phyloP scores from a whole-genome alignment of 2,797 vertebrate genomes.

The Enteromius anoplus region DNA sequence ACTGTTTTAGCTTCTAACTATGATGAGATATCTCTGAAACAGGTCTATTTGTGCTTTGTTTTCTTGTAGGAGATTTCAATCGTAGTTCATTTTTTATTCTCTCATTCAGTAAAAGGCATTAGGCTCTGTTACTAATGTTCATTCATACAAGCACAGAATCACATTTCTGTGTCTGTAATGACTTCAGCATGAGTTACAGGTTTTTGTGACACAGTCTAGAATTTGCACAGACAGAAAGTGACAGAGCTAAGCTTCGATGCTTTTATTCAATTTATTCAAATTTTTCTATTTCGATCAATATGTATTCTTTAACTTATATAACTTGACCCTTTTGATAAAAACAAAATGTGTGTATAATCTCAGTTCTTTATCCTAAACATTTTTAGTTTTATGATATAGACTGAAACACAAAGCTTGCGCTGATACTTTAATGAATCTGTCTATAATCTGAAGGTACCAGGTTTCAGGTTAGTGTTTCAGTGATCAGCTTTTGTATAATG shows the following conservation, averaged over 20 bases:
- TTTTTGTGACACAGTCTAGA: too few relatives aligned
- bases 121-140: background rate
- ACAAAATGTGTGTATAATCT: too few relatives aligned
- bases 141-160: background rate
- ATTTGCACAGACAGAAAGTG: too few relatives aligned
- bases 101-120: background rate
- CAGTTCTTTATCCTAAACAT: too few relatives aligned
- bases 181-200: background rate
- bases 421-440: background rate
- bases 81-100: background rate
- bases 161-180: background rate
- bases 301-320: too few relatives aligned
- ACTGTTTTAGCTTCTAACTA: background rate
- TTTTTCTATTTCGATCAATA: too few relatives aligned
- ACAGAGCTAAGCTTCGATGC: too few relatives aligned
- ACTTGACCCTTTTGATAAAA: too few relatives aligned
- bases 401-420: background rate
- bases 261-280: too few relatives aligned
- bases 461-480: background rate
- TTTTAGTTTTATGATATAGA: background rate
- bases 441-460: too few relatives aligned
- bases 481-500: background rate
- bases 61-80: background rate
- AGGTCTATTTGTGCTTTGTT: background rate
- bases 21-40: background rate